These are phyloP conservation scores for Eupithecia pulchellata DNA, from an alignment of 2,888 invertebrate species.

Conservation along the genomic window DNA sequence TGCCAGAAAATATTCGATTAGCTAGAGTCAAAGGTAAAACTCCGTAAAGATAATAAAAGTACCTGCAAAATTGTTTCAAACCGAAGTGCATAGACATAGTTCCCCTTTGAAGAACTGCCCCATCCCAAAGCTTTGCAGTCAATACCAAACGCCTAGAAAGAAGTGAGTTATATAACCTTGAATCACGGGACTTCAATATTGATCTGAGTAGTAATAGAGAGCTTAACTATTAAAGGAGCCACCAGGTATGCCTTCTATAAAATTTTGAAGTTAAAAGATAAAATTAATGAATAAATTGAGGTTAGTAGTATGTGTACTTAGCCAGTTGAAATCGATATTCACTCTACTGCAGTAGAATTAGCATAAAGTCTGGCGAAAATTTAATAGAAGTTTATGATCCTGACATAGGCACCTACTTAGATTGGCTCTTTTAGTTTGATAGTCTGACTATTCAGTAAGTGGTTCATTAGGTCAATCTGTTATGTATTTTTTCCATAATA, in stretches of 20 bases:
- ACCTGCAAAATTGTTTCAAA: slow-evolving; percentile 34
- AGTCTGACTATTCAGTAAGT: background rate
- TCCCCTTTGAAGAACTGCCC: slow-evolving; percentile 26
- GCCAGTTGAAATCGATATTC: background rate
- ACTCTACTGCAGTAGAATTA: background rate
- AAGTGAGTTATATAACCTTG: slow-evolving; percentile 84
- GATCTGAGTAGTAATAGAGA: slow-evolving; percentile 63
- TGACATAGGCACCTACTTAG: background rate
- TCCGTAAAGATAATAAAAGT: slow-evolving; percentile 52
- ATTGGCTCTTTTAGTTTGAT: background rate
- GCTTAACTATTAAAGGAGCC: slow-evolving; percentile 50
- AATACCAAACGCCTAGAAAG: slow-evolving; percentile 66
- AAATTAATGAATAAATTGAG: slow-evolving; percentile 41
- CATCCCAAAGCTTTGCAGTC: slow-evolving; percentile 48
- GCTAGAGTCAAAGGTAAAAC: slow-evolving; percentile 80
- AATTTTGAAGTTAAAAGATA: background rate
- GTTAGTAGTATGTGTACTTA: slow-evolving; percentile 41
- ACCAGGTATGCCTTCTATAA: slow-evolving; percentile 53
- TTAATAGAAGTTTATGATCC: background rate
- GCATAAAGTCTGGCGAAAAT: background rate
- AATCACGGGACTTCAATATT: slow-evolving; percentile 83
- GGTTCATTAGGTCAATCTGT: background rate
- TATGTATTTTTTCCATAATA: background rate
- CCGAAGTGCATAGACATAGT: slow-evolving; percentile 39
- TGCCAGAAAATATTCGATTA: slow-evolving; percentile 69